These are phyloP conservation scores for Rhizoglyphus robini DNA, from an alignment of 1,140 invertebrate genomes.

Conservation along the genomic window DNA sequence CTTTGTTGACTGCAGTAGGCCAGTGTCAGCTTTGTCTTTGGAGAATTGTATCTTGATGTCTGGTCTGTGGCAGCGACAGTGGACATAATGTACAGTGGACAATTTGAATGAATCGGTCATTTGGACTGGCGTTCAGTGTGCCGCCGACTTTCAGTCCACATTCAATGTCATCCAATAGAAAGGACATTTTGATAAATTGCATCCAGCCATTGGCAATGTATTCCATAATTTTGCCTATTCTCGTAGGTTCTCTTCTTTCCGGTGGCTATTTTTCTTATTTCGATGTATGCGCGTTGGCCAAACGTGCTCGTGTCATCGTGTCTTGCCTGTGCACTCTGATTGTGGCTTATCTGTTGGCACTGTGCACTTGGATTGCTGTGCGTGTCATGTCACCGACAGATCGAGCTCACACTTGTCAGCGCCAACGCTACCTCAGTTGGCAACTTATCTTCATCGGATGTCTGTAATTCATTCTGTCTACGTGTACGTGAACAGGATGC, in stretches of 20 bases:
- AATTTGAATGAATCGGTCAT: no score
- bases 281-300: background rate
- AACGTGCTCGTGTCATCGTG: background rate
- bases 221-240: background rate
- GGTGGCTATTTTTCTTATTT: slow-evolving; percentile 14
- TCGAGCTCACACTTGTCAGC: background rate
- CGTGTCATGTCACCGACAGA: background rate
- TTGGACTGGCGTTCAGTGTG: no score
- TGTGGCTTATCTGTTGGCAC: background rate
- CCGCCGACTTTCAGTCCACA: no score
- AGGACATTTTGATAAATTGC: slow-evolving; percentile 8
- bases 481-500: slow-evolving; percentile 14
- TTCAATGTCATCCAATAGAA: background rate
- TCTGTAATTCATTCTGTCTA: background rate
- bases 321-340: background rate
- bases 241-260: background rate
- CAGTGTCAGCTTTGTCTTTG: no score
- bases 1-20: no score
- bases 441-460: background rate
- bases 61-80: no score
- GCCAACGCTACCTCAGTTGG: background rate
- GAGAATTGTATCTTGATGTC: no score
- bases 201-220: background rate
- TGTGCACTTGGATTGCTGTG: background rate
- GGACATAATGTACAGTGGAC: no score